Conservation (phyloP, 2,888 invertebrate genomes). For the Apoda limacodes region DNA sequence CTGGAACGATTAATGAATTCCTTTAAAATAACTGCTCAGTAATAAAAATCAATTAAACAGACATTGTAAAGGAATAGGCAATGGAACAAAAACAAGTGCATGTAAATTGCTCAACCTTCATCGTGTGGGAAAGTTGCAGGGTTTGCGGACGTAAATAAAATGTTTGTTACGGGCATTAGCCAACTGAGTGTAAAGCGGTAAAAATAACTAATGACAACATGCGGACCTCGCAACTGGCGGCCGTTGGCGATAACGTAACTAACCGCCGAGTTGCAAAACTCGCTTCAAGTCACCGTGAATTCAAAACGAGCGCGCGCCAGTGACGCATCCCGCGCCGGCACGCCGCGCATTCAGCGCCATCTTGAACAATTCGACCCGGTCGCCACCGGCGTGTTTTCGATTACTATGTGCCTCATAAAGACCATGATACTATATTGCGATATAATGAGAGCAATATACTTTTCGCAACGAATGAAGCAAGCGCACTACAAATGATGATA, state of each 20-base stretch:
- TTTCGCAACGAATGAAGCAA: no score
- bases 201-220: slow-evolving; percentile 67
- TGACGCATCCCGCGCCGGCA: slow-evolving; percentile 52
- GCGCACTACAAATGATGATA: no score
- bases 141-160: slow-evolving; percentile 45
- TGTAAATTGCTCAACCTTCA: slow-evolving; percentile 57
- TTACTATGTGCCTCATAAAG: slow-evolving; percentile 25
- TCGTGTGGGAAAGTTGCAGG: slow-evolving; percentile 62
- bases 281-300: slow-evolving; percentile 31
- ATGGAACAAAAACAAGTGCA: slow-evolving; percentile 55
- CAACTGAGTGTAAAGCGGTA: no score
- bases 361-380: slow-evolving; percentile 48
- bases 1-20: slow-evolving; percentile 37
- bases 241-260: slow-evolving; percentile 53
- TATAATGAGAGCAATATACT: no score
- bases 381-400: slow-evolving; percentile 49
- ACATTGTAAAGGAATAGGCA: slow-evolving; percentile 53
- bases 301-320: slow-evolving; percentile 60
- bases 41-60: no score
- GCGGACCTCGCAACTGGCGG: slow-evolving; percentile 42
- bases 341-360: slow-evolving; percentile 65
- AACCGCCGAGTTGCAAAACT: slow-evolving; percentile 52
- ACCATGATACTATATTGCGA: no score
- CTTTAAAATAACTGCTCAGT: no score
- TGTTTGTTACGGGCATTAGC: no score